Percentiles rank a stretch among this genome's conserved stretches.
Evolutionary conservation across 1,140 invertebrate genomes (phyloP).

Genomic region (Sarcophaga peregrina): DNA sequence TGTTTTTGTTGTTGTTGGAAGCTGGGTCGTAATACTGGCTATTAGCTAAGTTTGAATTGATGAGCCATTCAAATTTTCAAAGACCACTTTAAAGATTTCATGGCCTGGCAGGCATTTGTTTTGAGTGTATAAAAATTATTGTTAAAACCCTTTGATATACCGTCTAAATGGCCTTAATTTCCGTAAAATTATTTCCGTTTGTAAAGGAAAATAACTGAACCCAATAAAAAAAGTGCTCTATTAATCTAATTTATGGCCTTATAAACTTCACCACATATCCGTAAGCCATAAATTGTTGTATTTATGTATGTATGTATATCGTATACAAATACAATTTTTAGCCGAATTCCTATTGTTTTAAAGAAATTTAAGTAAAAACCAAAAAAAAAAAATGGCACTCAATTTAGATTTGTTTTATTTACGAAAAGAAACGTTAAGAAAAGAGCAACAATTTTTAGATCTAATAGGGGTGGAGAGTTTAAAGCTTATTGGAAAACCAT

Average conservation of each 20-base stretch:
- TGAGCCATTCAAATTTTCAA: too few species aligned
- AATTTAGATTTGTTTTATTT: not conserved
- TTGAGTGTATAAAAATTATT: too few species aligned
- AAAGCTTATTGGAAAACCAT: not conserved
- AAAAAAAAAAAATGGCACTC: not conserved
- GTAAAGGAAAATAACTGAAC: too few species aligned
- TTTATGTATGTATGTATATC: too few species aligned
- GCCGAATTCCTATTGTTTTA: conserved; percentile 1
- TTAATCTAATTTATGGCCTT: conserved; percentile 8
- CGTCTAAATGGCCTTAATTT: too few species aligned
- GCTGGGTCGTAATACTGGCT: too few species aligned
- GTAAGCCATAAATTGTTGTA: not conserved
- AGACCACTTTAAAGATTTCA: too few species aligned
- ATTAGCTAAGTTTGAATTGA: too few species aligned
- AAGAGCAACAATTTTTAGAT: not conserved
- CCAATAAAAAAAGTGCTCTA: not conserved
- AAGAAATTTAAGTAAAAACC: not conserved
- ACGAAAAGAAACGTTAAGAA: not conserved
- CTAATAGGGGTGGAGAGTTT: not conserved
- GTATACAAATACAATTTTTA: not conserved
- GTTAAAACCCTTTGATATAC: too few species aligned
- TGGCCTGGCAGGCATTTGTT: too few species aligned
- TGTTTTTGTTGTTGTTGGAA: too few species aligned
- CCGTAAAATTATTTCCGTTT: too few species aligned
- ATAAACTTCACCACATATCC: not conserved